A percentile compares a stretch with the other conserved stretches of the same genome.
phyloP scores from a whole-genome alignment of 2,797 vertebrate genomes.

The Lepilemur septentrionalis region DNA sequence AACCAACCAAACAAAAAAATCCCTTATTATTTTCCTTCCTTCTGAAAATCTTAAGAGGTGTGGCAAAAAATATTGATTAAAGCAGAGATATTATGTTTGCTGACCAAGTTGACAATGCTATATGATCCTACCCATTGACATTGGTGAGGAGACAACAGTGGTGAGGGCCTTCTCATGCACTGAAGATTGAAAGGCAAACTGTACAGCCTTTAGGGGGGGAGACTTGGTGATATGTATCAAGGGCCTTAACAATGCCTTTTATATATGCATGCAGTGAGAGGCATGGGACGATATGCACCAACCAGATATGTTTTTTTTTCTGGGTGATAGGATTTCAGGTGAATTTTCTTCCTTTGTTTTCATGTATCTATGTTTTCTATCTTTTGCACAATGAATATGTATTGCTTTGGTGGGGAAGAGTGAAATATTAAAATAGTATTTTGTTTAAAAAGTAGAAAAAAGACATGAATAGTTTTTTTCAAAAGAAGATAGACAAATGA shows the following conservation, averaged over 20 bases:
- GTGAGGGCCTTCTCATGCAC: too few species aligned
- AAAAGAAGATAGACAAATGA: too few species aligned
- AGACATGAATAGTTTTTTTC: too few species aligned
- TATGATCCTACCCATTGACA: too few species aligned
- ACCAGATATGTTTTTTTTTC: neutral
- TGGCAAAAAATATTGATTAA: too few species aligned
- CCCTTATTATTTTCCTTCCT: too few species aligned
- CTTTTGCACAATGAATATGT: neutral
- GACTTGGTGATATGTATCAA: neutral
- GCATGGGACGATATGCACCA: neutral
- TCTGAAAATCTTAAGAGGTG: too few species aligned
- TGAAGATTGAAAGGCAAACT: too few species aligned
- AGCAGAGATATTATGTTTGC: too few species aligned
- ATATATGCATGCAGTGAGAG: neutral
- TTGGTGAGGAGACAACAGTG: too few species aligned
- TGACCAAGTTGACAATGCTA: too few species aligned
- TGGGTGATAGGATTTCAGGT: neutral
- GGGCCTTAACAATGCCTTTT: neutral
- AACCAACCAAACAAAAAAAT: too few species aligned
- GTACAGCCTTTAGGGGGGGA: neutral
- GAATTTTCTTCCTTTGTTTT: neutral
- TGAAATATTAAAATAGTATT: neutral
- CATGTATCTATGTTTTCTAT: neutral
- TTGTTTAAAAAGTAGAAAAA: neutral
- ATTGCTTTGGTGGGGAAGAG: neutral